Evolutionary conservation across 2,797 vertebrate species (phyloP).

Genomic region (Semotilus atromaculatus): DNA sequence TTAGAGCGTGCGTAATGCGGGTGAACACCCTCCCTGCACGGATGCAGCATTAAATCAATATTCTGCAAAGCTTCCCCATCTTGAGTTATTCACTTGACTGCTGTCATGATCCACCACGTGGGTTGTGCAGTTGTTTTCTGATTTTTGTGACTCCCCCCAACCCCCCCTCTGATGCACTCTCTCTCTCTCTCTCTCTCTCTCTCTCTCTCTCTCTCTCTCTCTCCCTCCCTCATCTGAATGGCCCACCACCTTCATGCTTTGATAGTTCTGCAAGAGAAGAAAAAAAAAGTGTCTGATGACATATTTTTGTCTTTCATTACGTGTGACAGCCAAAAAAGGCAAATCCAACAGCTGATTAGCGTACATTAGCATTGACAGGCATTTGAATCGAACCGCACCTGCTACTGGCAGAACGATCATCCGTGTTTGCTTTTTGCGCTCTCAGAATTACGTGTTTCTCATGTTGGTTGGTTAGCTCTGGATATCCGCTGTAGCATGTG

Average conservation of each 20-base stretch:
- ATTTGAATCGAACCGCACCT: constrained; percentile 54
- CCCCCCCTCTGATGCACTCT: neutral
- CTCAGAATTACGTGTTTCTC: constrained; percentile 59
- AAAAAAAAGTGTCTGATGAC: constrained; percentile 62
- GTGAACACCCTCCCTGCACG: constrained; percentile 85
- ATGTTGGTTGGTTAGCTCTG: constrained; percentile 47
- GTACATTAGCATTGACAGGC: constrained; percentile 50
- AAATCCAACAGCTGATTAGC: constrained; percentile 56
- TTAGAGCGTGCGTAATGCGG: constrained; percentile 90
- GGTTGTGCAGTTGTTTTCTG: constrained; percentile 79
- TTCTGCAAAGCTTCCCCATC: constrained; percentile 89
- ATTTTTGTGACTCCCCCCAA: constrained; percentile 75
- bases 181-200: too few relatives aligned
- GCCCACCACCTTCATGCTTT: constrained; percentile 69
- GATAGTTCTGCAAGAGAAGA: constrained; percentile 65
- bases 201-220: constrained; percentile 53
- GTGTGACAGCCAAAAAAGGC: constrained; percentile 38
- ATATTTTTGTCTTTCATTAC: constrained; percentile 43
- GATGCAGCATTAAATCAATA: constrained; percentile 95
- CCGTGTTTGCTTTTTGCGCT: constrained; percentile 40
- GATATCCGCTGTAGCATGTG: constrained; percentile 32
- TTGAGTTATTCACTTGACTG: constrained; percentile 90
- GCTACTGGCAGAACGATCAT: constrained; percentile 33
- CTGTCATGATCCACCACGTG: constrained; percentile 86
- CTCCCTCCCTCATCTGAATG: constrained; percentile 61